Percentiles rank a stretch among this genome's conserved stretches.
Evolutionary conservation across 2,888 invertebrate species (phyloP).

Genomic region (Habroteleia sp.): DNA sequence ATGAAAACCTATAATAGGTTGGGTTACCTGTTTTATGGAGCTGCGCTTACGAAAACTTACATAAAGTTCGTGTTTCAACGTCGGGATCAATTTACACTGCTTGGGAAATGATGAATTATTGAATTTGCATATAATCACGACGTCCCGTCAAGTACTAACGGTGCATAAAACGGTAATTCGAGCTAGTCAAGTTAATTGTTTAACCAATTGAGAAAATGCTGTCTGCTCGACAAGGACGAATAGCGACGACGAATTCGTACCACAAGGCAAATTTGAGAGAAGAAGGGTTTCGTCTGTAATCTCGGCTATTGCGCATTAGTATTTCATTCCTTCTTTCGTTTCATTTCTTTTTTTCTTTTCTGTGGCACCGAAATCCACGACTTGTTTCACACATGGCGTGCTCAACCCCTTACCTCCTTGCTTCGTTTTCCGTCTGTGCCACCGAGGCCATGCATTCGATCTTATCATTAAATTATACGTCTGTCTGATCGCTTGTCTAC

Average conservation of each 20-base stretch:
- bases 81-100: constrained; percentile 47
- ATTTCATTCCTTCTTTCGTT: constrained; percentile 14
- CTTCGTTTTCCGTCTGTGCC: constrained; percentile 78
- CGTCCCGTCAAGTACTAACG: constrained; percentile 37
- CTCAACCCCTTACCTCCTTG: constrained; percentile 66
- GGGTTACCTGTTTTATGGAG: constrained; percentile 51
- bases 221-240: not conserved
- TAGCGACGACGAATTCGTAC: not conserved
- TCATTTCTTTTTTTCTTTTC: constrained; percentile 26
- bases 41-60: constrained; percentile 44
- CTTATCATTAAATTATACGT: constrained; percentile 80
- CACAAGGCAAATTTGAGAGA: constrained; percentile 34
- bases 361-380: constrained; percentile 45
- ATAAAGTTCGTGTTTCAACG: constrained; percentile 49
- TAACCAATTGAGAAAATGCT: constrained; percentile 13
- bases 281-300: constrained; percentile 22
- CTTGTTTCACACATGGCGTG: constrained; percentile 64
- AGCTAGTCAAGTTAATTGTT: constrained; percentile 32
- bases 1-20: constrained; percentile 40
- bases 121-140: constrained; percentile 40
- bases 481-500: constrained; percentile 77
- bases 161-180: constrained; percentile 37
- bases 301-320: constrained; percentile 13
- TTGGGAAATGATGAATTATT: constrained; percentile 46
- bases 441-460: constrained; percentile 76